Base-by-base conservation (phyloP, 2,113 vertebrate species). In the Narcine bancroftii region DNA sequence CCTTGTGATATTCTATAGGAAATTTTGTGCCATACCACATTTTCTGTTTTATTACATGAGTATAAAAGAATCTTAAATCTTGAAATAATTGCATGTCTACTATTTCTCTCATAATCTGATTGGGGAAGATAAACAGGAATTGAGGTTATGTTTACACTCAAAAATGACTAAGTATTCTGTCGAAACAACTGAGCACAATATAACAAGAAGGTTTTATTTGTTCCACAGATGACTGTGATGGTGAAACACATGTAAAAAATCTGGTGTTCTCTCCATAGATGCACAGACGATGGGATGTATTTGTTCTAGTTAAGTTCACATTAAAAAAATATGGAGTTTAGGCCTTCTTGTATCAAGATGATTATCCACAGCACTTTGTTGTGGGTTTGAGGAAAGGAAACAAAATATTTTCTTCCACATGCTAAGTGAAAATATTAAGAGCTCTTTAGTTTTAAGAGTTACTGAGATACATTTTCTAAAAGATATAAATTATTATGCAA, bases 261-360 rank as follows among this genome's bases (percentile, higher is more conserved):
- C 63, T 69, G 39, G 39, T 42, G 47, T 69, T 69, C 89, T 24
- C 39, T 47, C 36, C 87, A 69, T 42, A 47, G 65, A 87, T 29
- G 69, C 89, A 69, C 89, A 69, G n/a, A n/a, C n/a, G n/a, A n/a
- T 91, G 89, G 63, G 47, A 69, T 91, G 24, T 91, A 66, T 26
- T 69, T 69, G 89, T 69, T 91, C 45, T 45, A 47, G 89, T 71
- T 69, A 39, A 66, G 33, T 91, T 65, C 89, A 91, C 39, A 71
- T 91, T 63, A 45, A 45, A 91, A 66, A 47, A 69, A 89, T 13
- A 69, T 5, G 47, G 66, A 91, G 39, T 17, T 91, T 42, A 45
- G 36, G 26, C 36, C 65, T 69, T 71, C 89, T 69, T 91, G 89
- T 42, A 39, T 91, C 89, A 91, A 71, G 89, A 91, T 91, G 89